Evolutionary conservation across 2,888 invertebrate species (phyloP), one percentile per base, ranked within the genome.

Genomic region (Crematogaster levior): DNA sequence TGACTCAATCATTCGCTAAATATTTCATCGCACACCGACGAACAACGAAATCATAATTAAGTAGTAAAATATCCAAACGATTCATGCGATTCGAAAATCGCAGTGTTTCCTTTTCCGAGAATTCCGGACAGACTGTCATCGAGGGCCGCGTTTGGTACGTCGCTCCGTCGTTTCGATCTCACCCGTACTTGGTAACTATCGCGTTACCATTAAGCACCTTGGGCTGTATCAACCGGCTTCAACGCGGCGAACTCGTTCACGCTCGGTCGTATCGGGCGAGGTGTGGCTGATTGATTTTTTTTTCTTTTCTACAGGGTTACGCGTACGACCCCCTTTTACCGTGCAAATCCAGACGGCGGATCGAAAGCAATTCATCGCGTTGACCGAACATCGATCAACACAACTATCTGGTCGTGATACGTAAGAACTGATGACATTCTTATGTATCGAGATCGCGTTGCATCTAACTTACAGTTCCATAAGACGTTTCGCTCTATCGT

Each of bases 101-200:
- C 34, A 34, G 34, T 34, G 34, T 34, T 34, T 5, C 43, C 34
- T 79, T 77, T 73, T 43, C 43, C 34, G 43, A 27, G 51, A 56
- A 56, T 73, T 73, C 56, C 24, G 24, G 21, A 21, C 24, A n/a
- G 27, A 56, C 53, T 70, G 5, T 72, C 73, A 58, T 72, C 34
- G 73, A 43, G 34, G 18, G 5, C 74, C 43, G 24, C 73, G 56
- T 79, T 72, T 56, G 77, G 77, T 21, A 12, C 73, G 43, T 73
- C 24, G 73, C 34, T 70, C 53, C 7, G 80, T 66, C 77, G 72
- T 70, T 66, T 79, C 77, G 56, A 75, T 66, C 66, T 89, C 88
- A 85, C 87, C 90, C 92, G 90, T 91, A 91, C 91, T 91, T 90
- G 90, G 89, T n/a, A n/a, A n/a, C 84, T 87, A 85, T 85, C 74